phyloP scores from a whole-genome alignment of 2,113 vertebrate species.

The Lichenostomus cassidix region DNA sequence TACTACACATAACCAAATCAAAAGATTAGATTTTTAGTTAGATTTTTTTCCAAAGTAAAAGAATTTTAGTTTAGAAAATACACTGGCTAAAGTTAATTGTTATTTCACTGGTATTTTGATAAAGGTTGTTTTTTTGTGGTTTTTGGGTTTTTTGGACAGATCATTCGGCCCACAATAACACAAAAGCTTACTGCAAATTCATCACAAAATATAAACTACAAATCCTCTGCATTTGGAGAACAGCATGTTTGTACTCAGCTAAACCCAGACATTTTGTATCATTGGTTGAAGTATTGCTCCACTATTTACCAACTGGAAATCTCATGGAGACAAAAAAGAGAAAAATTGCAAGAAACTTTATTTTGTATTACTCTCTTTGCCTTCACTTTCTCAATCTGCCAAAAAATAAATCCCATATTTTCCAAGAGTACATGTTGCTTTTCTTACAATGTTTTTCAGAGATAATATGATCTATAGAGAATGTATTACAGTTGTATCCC shows the following conservation, averaged over 20 bases:
- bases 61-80: not conserved
- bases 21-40: not conserved
- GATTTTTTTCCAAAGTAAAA: not conserved
- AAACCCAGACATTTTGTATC: not conserved
- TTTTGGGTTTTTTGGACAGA: not conserved
- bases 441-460: not conserved
- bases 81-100: not conserved
- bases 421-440: not conserved
- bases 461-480: not conserved
- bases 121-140: not conserved
- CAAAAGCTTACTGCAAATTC: not conserved
- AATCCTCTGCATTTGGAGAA: not conserved
- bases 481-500: not conserved
- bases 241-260: not conserved
- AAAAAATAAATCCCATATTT: not conserved
- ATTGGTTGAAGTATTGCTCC: not conserved
- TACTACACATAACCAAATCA: not conserved
- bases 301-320: not conserved
- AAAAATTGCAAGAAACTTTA: not conserved
- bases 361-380: not conserved
- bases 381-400: not conserved
- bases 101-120: not conserved
- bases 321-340: not conserved
- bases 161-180: not conserved
- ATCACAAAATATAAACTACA: not conserved